These are phyloP conservation scores for Phrynocephalus guinanensis DNA, from an alignment of 2,797 vertebrate genomes.

Conservation along the genomic window DNA sequence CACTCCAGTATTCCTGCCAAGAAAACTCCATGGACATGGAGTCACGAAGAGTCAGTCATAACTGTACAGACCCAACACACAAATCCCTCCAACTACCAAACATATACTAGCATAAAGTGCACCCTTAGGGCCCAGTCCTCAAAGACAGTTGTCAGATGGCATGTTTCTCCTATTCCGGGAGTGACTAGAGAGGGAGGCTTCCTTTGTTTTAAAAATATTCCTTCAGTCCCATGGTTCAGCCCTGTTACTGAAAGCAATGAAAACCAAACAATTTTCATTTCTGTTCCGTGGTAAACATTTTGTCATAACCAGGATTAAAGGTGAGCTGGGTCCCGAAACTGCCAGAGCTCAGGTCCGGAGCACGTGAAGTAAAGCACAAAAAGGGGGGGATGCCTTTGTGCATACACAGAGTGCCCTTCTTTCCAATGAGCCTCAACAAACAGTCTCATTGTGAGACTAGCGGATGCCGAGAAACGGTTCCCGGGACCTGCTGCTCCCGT, in stretches of 20 bases:
- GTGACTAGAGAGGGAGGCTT: neutral
- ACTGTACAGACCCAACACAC: no score
- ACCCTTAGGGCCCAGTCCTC: neutral
- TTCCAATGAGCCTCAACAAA: no score
- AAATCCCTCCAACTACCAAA: no score
- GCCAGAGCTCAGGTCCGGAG: neutral
- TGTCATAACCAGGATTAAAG: neutral
- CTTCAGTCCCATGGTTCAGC: neutral
- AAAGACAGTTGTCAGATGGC: neutral
- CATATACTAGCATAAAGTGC: neutral
- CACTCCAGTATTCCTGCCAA: no score
- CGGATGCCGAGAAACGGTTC: no score
- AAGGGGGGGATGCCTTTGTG: neutral
- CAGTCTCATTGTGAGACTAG: neutral
- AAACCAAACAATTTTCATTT: neutral
- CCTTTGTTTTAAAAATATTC: neutral
- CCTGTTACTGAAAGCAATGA: neutral
- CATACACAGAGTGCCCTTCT: neutral
- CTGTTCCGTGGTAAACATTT: no score
- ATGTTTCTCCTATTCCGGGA: neutral
- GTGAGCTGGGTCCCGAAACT: neutral
- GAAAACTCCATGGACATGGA: no score
- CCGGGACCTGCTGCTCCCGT: no score
- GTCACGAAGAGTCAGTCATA: no score
- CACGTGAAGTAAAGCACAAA: neutral